Evolutionary conservation across 2,113 vertebrate species (phyloP).

Genomic region (Pholis gunnellus): DNA sequence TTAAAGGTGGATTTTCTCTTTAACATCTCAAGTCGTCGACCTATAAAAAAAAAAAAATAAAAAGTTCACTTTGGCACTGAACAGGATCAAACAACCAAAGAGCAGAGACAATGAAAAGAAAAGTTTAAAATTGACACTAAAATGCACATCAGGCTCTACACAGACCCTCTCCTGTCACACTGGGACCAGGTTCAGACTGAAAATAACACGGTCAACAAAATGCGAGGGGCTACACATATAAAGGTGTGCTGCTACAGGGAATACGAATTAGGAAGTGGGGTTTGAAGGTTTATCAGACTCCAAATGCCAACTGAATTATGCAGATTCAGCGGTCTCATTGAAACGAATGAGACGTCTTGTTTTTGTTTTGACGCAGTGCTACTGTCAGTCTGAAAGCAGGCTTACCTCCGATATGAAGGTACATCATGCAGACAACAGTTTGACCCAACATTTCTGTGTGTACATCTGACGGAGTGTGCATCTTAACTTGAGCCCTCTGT

Average conservation of each 20-base stretch:
- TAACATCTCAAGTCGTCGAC: background rate
- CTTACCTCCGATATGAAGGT: background rate
- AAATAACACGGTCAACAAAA: slow-evolving; percentile 18
- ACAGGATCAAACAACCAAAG: slow-evolving; percentile 12
- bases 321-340: background rate
- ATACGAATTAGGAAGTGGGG: slow-evolving; percentile 8
- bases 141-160: slow-evolving; percentile 13
- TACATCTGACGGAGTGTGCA: background rate
- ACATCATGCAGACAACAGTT: slow-evolving; percentile 52
- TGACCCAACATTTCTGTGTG: slow-evolving; percentile 18
- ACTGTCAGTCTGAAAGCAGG: slow-evolving; percentile 13
- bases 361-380: background rate
- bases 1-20: slow-evolving; percentile 49
- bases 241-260: background rate
- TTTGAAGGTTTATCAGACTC: background rate
- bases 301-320: background rate
- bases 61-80: slow-evolving; percentile 22
- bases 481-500: slow-evolving; percentile 34
- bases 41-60: slow-evolving; percentile 9
- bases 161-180: slow-evolving; percentile 3
- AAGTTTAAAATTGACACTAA: slow-evolving; percentile 1
- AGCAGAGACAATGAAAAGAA: background rate
- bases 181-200: slow-evolving; percentile 40
- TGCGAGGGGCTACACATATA: background rate
- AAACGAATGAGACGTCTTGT: background rate